Evolutionary conservation across 2,113 vertebrate species (phyloP).

Genomic region (Mirounga angustirostris): DNA sequence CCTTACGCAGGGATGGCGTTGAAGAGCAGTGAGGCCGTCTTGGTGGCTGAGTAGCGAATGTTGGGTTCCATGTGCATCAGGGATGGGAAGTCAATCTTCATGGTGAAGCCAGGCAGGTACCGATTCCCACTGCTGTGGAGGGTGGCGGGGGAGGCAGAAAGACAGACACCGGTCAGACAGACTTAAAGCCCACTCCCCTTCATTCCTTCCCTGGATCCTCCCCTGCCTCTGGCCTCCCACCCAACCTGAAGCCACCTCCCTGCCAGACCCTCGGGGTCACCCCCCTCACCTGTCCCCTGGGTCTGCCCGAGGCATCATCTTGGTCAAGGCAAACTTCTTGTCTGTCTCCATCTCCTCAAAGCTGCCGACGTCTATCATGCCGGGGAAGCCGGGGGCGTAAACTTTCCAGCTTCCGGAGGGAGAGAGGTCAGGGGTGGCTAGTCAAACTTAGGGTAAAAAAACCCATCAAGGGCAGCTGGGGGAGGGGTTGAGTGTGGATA

Average conservation of each 20-base stretch:
- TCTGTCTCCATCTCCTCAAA: constrained; percentile 79
- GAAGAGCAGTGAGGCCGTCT: constrained; percentile 74
- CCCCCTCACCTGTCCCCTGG: constrained; percentile 69
- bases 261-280: background rate
- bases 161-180: background rate
- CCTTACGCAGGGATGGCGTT: constrained; percentile 76
- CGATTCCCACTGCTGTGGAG: constrained; percentile 69
- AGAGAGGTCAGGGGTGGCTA: background rate
- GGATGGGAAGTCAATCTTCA: constrained; percentile 79
- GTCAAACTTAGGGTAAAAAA: background rate
- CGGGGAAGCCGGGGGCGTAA: constrained; percentile 79
- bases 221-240: background rate
- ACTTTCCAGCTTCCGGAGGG: constrained; percentile 77
- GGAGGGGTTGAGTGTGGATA: background rate
- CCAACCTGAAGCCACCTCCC: background rate
- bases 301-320: constrained; percentile 47
- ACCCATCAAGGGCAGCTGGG: background rate
- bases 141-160: background rate
- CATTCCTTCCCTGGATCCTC: background rate
- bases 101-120: constrained; percentile 78
- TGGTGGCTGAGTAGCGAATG: constrained; percentile 79
- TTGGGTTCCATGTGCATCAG: constrained; percentile 81
- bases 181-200: background rate
- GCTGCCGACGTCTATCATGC: constrained; percentile 73
- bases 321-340: constrained; percentile 80